Base-by-base conservation (phyloP, 2,888 invertebrate species). In the Villa cingulata region DNA sequence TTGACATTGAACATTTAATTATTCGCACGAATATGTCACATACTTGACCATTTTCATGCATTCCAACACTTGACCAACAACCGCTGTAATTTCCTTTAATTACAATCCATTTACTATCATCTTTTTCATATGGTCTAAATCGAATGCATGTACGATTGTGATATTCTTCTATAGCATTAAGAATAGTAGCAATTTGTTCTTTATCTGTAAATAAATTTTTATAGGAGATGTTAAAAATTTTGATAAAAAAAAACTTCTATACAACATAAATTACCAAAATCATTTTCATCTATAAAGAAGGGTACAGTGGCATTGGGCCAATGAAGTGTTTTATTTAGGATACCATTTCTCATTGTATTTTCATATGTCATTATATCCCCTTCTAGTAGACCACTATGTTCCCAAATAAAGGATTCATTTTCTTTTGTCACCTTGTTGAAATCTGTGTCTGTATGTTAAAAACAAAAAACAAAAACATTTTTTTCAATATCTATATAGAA, bases 41-140 rank as follows among this genome's bases (percentile, higher is more conserved):
- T n/a, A 60, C 64, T 23, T 72, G 72, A 58, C 85, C 84, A 20
- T 79, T 72, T 27, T 77, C 74, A 1, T 41, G 83, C 83, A 1
- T 84, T 84, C 87, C 87, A 1, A 87, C 84, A 49, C 80, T 80
- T 4, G 86, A 86, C 86, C 86, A 87, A 61, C 87, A 88, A 2
- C 87, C 87, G 0, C 81, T 80, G 49, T 73, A 75, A n/a, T 74
- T 72, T 55, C 76, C 81, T 37, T 76, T 76, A 52, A 87, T 80
- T 12, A 75, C 71, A 40, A 87, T 67, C 62, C 83, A 87, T 62
- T 86, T 85, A 0, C 56, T 59, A 58, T 86, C 80, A 0, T 74
- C 70, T 1, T 66, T 70, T 59, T 78, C 75, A 0, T 76, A 39
- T 70, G 70, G 78, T n/a, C 80, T 75, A 62, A 86, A 87, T 41